phyloP scores from a whole-genome alignment of 2,797 vertebrate species.

The Jordanella pulchra region DNA sequence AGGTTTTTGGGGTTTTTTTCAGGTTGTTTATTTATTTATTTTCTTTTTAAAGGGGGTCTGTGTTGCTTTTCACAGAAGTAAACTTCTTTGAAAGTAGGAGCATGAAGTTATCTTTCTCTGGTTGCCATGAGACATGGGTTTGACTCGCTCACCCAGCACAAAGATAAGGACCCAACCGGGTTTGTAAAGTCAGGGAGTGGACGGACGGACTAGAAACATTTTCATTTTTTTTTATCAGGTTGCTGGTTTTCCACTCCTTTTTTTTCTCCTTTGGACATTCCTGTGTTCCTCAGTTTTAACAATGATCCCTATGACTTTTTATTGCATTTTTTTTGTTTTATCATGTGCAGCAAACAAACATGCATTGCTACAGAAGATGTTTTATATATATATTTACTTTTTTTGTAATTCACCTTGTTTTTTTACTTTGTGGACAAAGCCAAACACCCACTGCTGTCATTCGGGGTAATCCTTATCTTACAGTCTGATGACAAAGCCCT shows the following conservation, averaged over 20 bases:
- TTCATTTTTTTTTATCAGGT: background rate
- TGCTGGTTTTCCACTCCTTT: background rate
- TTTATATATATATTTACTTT: constrained; percentile 2
- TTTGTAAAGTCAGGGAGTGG: constrained; percentile 13
- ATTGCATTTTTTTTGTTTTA: background rate
- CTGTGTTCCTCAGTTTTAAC: background rate
- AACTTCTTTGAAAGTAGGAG: constrained; percentile 21
- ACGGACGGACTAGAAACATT: background rate
- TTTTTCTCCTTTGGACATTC: background rate
- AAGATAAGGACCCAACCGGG: constrained; percentile 34
- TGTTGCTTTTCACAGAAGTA: background rate
- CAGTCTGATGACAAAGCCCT: constrained; percentile 50
- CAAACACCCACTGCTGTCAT: constrained; percentile 14
- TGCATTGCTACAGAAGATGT: constrained; percentile 3
- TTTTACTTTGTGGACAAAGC: background rate
- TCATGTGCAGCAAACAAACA: background rate
- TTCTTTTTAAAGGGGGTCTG: background rate
- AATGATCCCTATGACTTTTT: background rate
- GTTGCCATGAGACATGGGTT: constrained; percentile 35
- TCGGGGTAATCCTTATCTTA: constrained; percentile 65
- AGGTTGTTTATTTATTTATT: no score
- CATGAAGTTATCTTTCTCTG: constrained; percentile 19
- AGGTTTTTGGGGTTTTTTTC: background rate
- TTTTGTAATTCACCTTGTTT: background rate
- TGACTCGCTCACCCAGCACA: constrained; percentile 4